These are phyloP conservation scores for Balaenoptera acutorostrata DNA, from an alignment of 2,113 vertebrate genomes.

Conservation along the genomic window DNA sequence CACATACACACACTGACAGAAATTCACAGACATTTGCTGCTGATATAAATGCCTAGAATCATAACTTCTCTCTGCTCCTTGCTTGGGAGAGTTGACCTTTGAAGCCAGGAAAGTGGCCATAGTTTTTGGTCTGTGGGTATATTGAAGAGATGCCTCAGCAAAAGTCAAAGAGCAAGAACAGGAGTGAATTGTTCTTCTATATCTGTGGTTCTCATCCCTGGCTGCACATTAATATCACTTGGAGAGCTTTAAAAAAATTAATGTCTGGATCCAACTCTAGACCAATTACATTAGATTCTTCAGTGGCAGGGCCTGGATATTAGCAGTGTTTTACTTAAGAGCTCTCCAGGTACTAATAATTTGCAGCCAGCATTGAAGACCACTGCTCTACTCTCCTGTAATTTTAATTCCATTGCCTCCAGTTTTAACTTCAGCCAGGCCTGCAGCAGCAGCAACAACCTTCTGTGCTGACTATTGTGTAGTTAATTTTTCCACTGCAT, in stretches of 20 bases:
- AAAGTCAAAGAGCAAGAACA: background rate
- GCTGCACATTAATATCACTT: background rate
- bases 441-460: background rate
- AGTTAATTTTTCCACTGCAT: background rate
- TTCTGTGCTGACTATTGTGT: background rate
- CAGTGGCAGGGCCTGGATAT: background rate
- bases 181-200: background rate
- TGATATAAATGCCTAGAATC: background rate
- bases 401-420: background rate
- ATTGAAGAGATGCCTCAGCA: constrained; percentile 12
- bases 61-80: background rate
- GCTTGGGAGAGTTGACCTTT: background rate
- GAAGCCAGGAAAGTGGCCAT: background rate
- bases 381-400: background rate
- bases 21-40: background rate
- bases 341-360: background rate
- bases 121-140: background rate
- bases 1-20: background rate
- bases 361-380: background rate
- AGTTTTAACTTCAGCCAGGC: background rate
- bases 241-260: constrained; percentile 54
- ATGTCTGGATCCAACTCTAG: constrained; percentile 28
- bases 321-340: constrained; percentile 41
- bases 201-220: background rate
- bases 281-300: constrained; percentile 50